Evolutionary conservation across 2,888 invertebrate genomes (phyloP).

Genomic region (Choristoneura rosaceana): DNA sequence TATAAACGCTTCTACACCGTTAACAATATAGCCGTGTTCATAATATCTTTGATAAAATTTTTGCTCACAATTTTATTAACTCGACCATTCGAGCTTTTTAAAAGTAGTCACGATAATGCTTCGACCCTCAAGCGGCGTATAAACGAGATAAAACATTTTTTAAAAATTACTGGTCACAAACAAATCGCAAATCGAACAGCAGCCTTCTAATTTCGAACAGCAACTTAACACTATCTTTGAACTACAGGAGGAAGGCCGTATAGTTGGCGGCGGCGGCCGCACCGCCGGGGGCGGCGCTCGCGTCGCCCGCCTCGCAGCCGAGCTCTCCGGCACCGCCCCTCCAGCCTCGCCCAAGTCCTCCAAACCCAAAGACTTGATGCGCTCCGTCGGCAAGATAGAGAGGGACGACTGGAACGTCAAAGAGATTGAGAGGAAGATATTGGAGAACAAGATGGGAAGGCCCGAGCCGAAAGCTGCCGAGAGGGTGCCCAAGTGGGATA

Average conservation of each 20-base stretch:
- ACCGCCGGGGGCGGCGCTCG: conserved; percentile 66
- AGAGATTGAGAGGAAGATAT: conserved; percentile 95
- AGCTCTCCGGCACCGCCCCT: conserved; percentile 88
- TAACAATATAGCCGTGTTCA: too few relatives aligned
- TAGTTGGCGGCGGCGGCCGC: conserved; percentile 68
- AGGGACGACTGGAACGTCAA: conserved; percentile 96
- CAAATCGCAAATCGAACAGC: neutral
- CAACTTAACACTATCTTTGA: neutral
- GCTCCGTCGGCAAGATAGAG: conserved; percentile 95
- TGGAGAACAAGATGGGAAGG: conserved; percentile 89
- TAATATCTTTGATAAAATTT: too few relatives aligned
- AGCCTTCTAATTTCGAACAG: neutral
- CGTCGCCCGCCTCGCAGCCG: conserved; percentile 87
- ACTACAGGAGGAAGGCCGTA: conserved; percentile 71
- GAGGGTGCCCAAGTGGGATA: conserved; percentile 96
- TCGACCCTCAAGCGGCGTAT: too few relatives aligned
- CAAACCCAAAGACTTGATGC: conserved; percentile 93
- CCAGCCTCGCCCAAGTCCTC: conserved; percentile 82
- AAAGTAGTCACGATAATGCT: too few relatives aligned
- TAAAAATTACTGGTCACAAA: neutral
- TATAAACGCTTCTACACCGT: too few relatives aligned
- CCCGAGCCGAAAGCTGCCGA: conserved; percentile 87
- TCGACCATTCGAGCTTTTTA: too few relatives aligned
- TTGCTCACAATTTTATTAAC: too few relatives aligned
- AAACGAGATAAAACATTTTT: too few relatives aligned